Evolutionary conservation across 2,113 vertebrate species (phyloP).

Genomic region (Pao palembangensis): DNA sequence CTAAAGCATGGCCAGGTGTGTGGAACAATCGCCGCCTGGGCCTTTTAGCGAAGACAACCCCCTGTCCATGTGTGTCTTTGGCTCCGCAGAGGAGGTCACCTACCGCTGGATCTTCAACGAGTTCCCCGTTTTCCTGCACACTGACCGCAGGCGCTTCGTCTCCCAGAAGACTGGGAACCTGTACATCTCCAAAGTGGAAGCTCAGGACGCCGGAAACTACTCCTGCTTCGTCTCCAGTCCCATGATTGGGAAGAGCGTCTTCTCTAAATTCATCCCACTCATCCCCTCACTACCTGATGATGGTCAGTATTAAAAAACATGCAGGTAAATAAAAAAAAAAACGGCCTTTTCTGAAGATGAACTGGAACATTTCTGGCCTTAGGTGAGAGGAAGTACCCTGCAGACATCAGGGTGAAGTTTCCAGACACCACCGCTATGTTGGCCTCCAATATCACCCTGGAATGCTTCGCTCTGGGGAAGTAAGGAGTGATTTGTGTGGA

Average conservation of each 20-base stretch:
- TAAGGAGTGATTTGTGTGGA: slow-evolving; percentile 67
- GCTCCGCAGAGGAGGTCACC: slow-evolving; percentile 83
- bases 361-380: background rate
- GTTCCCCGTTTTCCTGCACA: slow-evolving; percentile 90
- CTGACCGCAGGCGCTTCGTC: slow-evolving; percentile 89
- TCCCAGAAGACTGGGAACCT: slow-evolving; percentile 94
- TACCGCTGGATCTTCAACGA: slow-evolving; percentile 97
- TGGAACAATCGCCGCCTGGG: background rate
- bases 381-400: slow-evolving; percentile 89
- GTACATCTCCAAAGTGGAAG: slow-evolving; percentile 94
- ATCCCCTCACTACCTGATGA: slow-evolving; percentile 76
- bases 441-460: slow-evolving; percentile 90
- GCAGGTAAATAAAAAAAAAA: background rate
- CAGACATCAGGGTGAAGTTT: slow-evolving; percentile 91
- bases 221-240: slow-evolving; percentile 95
- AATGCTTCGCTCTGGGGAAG: slow-evolving; percentile 98
- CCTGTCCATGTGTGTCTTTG: background rate
- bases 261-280: slow-evolving; percentile 92
- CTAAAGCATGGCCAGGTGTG: slow-evolving; percentile 88
- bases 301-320: slow-evolving; percentile 28
- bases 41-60: background rate
- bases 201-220: slow-evolving; percentile 92
- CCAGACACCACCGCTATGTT: slow-evolving; percentile 86
- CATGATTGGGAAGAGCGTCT: slow-evolving; percentile 90
- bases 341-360: background rate